These are phyloP conservation scores for Poeciliopsis infans DNA, from an alignment of 2,797 vertebrate species.

Conservation along the genomic window DNA sequence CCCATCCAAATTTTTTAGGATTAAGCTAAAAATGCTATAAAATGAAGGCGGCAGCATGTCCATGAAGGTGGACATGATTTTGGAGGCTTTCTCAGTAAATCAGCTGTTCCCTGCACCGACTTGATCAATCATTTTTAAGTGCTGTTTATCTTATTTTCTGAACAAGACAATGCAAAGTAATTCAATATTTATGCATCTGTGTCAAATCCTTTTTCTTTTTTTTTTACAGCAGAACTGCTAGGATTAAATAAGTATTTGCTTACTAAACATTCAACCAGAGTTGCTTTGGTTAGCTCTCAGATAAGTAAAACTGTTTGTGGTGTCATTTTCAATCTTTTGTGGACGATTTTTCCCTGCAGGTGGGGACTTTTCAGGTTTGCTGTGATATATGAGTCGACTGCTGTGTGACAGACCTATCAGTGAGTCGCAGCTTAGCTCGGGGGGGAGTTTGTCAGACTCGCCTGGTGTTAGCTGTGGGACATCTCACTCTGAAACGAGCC, in stretches of 20 bases:
- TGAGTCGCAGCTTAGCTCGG: conserved; percentile 32
- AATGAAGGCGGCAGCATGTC: neutral
- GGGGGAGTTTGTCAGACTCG: conserved; percentile 42
- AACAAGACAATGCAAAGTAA: neutral
- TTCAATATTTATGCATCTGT: conserved; percentile 38
- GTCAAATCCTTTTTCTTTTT: neutral
- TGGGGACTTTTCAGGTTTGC: conserved; percentile 50
- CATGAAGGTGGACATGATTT: neutral
- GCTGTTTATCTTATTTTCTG: neutral
- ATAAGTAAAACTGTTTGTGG: conserved; percentile 34
- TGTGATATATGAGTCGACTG: conserved; percentile 40
- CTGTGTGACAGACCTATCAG: conserved; percentile 46
- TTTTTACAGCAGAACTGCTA: neutral
- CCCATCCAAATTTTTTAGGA: neutral
- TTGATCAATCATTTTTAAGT: neutral
- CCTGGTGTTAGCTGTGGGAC: conserved; percentile 38
- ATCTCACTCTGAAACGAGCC: conserved; percentile 20
- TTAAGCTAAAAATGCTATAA: neutral
- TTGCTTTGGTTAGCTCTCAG: conserved; percentile 27
- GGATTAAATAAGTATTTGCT: conserved; percentile 25
- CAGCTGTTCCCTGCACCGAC: neutral
- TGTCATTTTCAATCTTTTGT: conserved; percentile 23
- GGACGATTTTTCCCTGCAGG: conserved; percentile 41
- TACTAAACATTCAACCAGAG: conserved; percentile 2
- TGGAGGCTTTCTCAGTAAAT: neutral